phyloP scores from a whole-genome alignment of 2,113 vertebrate genomes.

The Salvelinus namaycush region DNA sequence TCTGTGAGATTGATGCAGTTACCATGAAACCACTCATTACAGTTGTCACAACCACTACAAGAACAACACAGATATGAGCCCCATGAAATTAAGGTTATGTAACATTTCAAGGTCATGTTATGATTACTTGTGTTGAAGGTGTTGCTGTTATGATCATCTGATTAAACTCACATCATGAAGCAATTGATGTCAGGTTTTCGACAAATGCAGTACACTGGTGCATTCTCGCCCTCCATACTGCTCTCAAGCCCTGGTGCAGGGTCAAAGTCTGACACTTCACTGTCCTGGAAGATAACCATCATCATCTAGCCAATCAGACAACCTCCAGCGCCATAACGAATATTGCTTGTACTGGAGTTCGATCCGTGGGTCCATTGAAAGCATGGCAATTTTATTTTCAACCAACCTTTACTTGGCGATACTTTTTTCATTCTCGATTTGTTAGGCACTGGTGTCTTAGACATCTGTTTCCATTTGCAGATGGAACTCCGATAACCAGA shows the following conservation, averaged over 20 bases:
- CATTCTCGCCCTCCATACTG: conserved; percentile 80
- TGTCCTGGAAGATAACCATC: conserved; percentile 71
- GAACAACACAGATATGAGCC: not conserved
- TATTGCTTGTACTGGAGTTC: not conserved
- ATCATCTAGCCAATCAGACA: no score
- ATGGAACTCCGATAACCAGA: no score
- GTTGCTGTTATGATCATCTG: not conserved
- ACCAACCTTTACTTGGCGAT: no score
- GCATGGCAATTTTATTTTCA: no score
- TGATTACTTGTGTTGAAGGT: not conserved
- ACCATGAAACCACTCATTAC: conserved; percentile 94
- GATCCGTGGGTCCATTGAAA: not conserved
- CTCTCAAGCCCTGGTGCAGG: conserved; percentile 63
- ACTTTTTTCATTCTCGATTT: no score
- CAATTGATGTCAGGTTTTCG: conserved; percentile 89
- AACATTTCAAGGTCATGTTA: not conserved
- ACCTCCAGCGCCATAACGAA: not conserved
- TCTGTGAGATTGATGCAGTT: conserved; percentile 92
- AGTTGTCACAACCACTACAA: conserved; percentile 89
- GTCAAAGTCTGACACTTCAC: conserved; percentile 81
- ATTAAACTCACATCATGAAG: conserved; percentile 87
- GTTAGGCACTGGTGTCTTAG: no score
- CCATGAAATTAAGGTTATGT: not conserved
- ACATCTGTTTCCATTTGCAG: no score
- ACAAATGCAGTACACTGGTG: conserved; percentile 88